Conservation (phyloP, 1,140 invertebrate species). For the Cyclina sinensis region DNA sequence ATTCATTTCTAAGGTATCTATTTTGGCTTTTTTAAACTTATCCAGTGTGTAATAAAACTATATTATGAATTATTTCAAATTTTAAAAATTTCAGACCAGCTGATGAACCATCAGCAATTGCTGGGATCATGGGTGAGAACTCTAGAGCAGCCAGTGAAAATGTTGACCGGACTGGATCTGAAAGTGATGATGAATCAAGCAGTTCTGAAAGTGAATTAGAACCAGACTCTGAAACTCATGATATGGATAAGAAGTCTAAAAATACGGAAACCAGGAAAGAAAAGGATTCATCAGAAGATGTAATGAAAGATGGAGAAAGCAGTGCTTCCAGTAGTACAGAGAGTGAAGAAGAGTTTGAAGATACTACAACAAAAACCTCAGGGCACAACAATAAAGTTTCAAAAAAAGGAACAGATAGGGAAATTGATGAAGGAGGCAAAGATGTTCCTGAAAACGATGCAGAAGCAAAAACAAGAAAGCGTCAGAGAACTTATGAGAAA, state of each 20-base stretch:
- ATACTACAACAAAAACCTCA: background rate
- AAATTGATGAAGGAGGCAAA: background rate
- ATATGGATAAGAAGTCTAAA: background rate
- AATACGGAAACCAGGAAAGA: background rate
- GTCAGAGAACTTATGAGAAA: background rate
- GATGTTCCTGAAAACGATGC: background rate
- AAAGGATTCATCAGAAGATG: background rate
- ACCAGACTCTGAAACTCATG: background rate
- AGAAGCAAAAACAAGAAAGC: background rate
- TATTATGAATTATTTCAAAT: background rate
- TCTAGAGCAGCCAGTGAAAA: background rate
- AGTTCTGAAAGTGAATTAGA: slow-evolving; percentile 27
- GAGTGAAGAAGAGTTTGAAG: background rate
- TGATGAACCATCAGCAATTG: background rate
- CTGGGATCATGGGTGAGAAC: too few species aligned
- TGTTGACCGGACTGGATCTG: background rate
- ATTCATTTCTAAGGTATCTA: too few species aligned
- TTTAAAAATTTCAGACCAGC: background rate
- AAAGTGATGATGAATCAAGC: background rate
- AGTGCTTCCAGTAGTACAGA: background rate
- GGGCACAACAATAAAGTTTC: too few species aligned
- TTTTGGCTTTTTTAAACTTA: too few species aligned
- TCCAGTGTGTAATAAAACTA: too few species aligned
- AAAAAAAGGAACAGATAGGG: background rate
- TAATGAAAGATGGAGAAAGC: too few species aligned